Evolutionary conservation across 1,140 invertebrate species (phyloP).

Genomic region (Tribolium madens): DNA sequence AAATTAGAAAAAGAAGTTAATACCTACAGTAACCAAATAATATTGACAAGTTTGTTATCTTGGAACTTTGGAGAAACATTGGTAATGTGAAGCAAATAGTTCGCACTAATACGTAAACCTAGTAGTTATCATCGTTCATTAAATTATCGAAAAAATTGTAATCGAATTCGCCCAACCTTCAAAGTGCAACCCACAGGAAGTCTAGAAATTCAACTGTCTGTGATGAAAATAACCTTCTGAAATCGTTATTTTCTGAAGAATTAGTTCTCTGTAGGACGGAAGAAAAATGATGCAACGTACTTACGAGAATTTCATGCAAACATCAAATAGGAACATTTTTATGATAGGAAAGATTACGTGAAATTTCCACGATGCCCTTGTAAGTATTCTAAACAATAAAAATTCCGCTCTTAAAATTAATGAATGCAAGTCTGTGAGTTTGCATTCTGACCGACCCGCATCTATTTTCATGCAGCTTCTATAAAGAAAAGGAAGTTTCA

Average conservation of each 20-base stretch:
- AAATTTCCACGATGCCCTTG: not conserved
- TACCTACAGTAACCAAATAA: not conserved
- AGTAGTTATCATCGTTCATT: not conserved
- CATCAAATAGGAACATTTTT: too few species aligned
- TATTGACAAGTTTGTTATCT: not conserved
- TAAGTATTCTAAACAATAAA: not conserved
- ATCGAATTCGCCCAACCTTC: not conserved
- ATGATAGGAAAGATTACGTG: too few species aligned
- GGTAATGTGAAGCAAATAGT: not conserved
- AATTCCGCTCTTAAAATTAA: not conserved
- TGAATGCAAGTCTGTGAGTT: not conserved
- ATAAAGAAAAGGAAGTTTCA: conserved; percentile 18
- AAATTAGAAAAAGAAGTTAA: not conserved
- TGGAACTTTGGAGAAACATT: not conserved
- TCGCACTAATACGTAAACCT: not conserved
- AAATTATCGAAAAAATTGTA: not conserved
- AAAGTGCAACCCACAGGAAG: not conserved
- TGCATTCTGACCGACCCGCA: not conserved
- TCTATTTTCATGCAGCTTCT: conserved; percentile 6
- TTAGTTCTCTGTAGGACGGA: not conserved
- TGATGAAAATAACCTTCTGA: not conserved
- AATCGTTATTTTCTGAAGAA: not conserved
- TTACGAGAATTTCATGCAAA: too few species aligned
- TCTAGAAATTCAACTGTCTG: not conserved
- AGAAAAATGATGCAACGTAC: too few species aligned